These are phyloP conservation scores for Drosophila ogumai DNA, from an alignment of 1,140 invertebrate species.

Conservation along the genomic window DNA sequence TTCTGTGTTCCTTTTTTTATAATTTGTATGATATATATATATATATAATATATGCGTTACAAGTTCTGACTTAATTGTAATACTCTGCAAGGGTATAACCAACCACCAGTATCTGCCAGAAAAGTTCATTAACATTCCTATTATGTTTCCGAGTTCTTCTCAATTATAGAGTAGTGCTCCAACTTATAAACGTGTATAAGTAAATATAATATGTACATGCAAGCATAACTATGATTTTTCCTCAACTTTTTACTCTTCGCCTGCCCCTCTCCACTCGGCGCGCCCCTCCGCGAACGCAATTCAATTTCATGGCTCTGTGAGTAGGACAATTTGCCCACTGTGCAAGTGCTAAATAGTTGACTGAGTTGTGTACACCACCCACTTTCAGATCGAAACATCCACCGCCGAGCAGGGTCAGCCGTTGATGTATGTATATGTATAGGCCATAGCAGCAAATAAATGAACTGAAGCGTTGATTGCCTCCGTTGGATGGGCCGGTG, in stretches of 20 bases:
- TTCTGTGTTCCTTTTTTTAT: background rate
- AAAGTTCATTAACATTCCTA: background rate
- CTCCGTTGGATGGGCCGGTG: conserved; percentile 17
- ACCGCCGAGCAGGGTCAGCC: conserved; percentile 4
- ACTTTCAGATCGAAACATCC: conserved; percentile 21
- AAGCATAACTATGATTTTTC: conserved; percentile 1
- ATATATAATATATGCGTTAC: background rate
- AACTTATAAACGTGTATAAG: conserved; percentile 1
- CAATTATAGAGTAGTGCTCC: conserved; percentile 6
- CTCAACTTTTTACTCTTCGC: conserved; percentile 5
- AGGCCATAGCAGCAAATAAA: conserved; percentile 63
- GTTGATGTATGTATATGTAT: conserved; percentile 10
- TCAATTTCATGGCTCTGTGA: conserved; percentile 78
- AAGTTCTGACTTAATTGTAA: no score
- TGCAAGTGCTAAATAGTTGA: conserved; percentile 79
- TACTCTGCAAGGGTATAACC: background rate
- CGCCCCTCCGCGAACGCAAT: conserved; percentile 38
- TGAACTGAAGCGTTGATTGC: conserved; percentile 77
- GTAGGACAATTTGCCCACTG: conserved; percentile 67
- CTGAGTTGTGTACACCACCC: conserved; percentile 58
- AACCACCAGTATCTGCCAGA: background rate
- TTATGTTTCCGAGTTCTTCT: background rate
- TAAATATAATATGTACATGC: background rate
- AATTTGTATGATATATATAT: no score
- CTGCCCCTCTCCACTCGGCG: background rate